Base-by-base conservation (phyloP, 2,113 vertebrate species). In the Barnardius zonarius region DNA sequence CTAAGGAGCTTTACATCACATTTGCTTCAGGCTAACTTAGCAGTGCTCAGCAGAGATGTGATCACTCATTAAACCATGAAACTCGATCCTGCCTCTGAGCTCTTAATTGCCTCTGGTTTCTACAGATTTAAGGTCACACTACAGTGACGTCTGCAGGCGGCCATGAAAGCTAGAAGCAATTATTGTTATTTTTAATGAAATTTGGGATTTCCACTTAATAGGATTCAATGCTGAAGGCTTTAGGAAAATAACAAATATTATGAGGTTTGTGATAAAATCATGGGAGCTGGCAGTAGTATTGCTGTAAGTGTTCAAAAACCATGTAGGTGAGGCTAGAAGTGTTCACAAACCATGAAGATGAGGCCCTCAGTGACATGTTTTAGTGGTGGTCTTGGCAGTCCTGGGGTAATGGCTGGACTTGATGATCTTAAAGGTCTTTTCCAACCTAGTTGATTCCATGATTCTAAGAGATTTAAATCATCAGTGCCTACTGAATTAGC, bases 171-270 rank as follows among this genome's bases (percentile, higher is more conserved):
- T 84, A 87, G 80, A 84, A 86, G 81, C 74, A 85, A 82, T 89
- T 92, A 89, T 79, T 94, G 84, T 81, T 82, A 68, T 82, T 97
- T 97, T 91, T 93, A 94, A 94, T 96, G 93, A 89, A 94, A 92
- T 92, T 49, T 89, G 77, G 93, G 92, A 77, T 94, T 94, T 94
- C 43, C 20, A 43, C 16, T 90, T 93, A 92, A 86, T 81, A 87
- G 70, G 66, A 95, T 96, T 95, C 92, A 91, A 6, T 88, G 74
- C 86, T 83, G 81, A 92, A 69, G 83, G 92, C 81, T 93, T 76
- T 93, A 91, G 86, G 54, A 91, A 92, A 96, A 87, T 74, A 87
- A 41, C 59, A 74, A 82, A 80, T 89, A 85, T 80, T 76, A 83
- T 7, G 41, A 85, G 24, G 74, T 72, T 91, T 88, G 62, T 79